Conservation (phyloP, 2,797 vertebrate species). For the Bradypus variegatus region DNA sequence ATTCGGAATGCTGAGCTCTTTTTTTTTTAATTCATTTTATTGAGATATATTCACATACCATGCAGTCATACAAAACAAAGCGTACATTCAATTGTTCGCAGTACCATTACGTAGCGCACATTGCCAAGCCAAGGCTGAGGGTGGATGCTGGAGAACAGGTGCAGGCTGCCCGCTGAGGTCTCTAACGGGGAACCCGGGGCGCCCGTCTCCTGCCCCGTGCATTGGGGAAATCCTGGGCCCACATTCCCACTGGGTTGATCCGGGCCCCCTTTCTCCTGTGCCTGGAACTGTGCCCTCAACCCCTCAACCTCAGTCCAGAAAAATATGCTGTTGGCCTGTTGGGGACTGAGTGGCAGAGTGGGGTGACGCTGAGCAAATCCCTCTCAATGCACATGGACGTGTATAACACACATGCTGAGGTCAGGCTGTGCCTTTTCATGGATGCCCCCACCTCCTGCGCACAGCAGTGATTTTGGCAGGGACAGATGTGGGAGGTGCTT, state of each 20-base stretch:
- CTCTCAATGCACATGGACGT: too few species aligned
- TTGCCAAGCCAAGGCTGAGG: not conserved
- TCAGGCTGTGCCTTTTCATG: not conserved
- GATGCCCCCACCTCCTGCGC: not conserved
- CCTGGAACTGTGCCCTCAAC: not conserved
- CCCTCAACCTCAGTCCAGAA: not conserved
- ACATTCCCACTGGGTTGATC: not conserved
- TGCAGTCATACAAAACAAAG: too few species aligned
- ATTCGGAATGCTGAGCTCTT: not conserved
- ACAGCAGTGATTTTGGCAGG: not conserved
- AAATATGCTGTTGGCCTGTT: not conserved
- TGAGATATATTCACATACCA: too few species aligned
- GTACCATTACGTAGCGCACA: too few species aligned
- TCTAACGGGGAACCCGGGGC: not conserved
- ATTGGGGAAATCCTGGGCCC: not conserved
- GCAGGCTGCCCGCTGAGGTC: not conserved
- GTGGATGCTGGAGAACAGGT: not conserved
- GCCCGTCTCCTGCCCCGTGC: not conserved
- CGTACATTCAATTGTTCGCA: too few species aligned
- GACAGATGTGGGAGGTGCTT: rapidly evolving
- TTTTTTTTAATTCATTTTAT: too few species aligned
- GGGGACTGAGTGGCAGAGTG: not conserved
- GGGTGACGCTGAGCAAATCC: not conserved
- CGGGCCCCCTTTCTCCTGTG: not conserved
- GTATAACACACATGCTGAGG: rapidly evolving